Conservation (phyloP, 2,888 invertebrate genomes). For the Meta bourneti region DNA sequence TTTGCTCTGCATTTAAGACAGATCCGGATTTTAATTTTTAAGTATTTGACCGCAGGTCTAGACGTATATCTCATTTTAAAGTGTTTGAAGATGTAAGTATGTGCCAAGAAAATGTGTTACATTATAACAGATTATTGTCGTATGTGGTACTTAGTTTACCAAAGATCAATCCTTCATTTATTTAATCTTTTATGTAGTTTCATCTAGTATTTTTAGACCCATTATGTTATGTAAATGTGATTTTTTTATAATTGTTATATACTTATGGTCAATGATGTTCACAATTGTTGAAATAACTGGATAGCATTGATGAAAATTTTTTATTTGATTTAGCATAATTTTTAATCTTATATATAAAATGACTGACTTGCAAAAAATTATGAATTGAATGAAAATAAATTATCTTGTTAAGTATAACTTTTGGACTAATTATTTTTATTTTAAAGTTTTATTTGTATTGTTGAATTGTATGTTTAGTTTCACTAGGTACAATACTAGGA, state of each 20-base stretch:
- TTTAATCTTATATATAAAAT: not conserved
- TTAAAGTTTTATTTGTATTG: too few relatives aligned
- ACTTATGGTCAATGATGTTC: conserved; percentile 5
- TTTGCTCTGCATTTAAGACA: conserved; percentile 20
- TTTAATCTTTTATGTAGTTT: conserved; percentile 9
- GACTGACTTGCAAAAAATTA: not conserved
- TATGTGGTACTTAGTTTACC: conserved; percentile 58
- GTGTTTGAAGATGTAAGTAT: not conserved
- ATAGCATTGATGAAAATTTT: not conserved
- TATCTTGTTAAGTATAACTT: too few relatives aligned
- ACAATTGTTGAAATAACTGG: not conserved
- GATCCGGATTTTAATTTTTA: not conserved
- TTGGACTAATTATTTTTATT: too few relatives aligned
- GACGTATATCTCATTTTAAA: too few relatives aligned
- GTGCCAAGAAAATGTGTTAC: conserved; percentile 24
- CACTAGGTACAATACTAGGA: too few relatives aligned
- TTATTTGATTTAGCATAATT: not conserved
- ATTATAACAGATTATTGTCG: conserved; percentile 18
- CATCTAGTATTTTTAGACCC: not conserved
- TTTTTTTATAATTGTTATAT: conserved; percentile 40
- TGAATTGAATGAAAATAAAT: not conserved
- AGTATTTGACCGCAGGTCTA: too few relatives aligned
- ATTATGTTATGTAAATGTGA: conserved; percentile 15
- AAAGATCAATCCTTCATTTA: conserved; percentile 51
- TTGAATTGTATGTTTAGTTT: too few relatives aligned